Evolutionary conservation across 2,113 vertebrate species (phyloP), one percentile per base, ranked within the genome.

Genomic region (Indicator maculatus): DNA sequence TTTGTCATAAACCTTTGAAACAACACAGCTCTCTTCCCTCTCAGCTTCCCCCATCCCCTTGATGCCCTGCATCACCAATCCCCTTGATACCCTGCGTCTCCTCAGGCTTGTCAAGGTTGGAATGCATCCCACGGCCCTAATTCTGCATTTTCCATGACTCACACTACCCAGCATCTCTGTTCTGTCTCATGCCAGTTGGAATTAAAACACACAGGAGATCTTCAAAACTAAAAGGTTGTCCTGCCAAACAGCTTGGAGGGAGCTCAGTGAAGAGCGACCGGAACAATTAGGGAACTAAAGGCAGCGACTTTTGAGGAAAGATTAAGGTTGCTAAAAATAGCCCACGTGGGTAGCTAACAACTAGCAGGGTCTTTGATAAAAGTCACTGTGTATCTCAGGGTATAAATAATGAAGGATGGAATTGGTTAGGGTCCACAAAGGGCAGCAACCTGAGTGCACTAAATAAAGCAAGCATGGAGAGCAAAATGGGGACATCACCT

Each of bases 251-350:
- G 16, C 55, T 86, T 73, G 59, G 44, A 88, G 70, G 27, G 61
- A 93, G 41, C 65, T 88, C 60, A 38, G 69, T 0, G 0, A 75
- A 93, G 39, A 90, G 83, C 0, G 0, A 70, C 73, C 76, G 66
- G 61, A 78, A 88, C 33, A 58, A 84, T 50, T 16, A 50, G 73
- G 47, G 44, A 88, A 91, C 79, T 95, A 53, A 83, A 83, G 65
- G 85, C 85, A 86, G 24, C 64, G 76, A 93, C 83, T 95, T 93
- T 78, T 95, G 93, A 95, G 86, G 86, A 86, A 95, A 95, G 86
- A 91, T 91, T 91, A 91, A 80, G 39, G 33, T 69, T 60, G 55
- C 61, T 91, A 90, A 94, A 97, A 88, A 95, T 84, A 95, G n/a
- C 18, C 61, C 39, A 13, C 4, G 2, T 33, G 90, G 58, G 44